These are phyloP conservation scores for Ophioninae sp. DNA, from an alignment of 2,888 invertebrate genomes.

Conservation along the genomic window DNA sequence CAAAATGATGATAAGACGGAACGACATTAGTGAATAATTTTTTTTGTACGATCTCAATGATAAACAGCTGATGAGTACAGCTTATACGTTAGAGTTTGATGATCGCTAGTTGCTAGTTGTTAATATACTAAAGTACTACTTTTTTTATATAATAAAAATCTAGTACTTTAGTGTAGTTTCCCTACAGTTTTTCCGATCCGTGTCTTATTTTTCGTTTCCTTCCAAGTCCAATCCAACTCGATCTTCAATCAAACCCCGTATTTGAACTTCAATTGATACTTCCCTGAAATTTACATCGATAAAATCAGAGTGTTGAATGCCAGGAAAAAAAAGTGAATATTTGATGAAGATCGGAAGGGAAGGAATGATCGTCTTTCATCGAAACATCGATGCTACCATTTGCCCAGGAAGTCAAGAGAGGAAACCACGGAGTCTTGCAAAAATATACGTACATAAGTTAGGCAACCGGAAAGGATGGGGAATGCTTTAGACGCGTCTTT, in stretches of 20 bases:
- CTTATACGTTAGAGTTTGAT: too few relatives aligned
- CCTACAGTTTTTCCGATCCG: too few relatives aligned
- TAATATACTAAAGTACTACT: too few relatives aligned
- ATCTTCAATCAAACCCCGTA: not conserved
- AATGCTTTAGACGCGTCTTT: slow-evolving; percentile 49
- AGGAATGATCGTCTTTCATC: slow-evolving; percentile 9
- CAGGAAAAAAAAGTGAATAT: not conserved
- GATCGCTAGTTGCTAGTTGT: too few relatives aligned
- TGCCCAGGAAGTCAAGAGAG: slow-evolving; percentile 28
- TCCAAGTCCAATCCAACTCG: not conserved
- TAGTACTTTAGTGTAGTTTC: too few relatives aligned
- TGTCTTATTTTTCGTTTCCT: too few relatives aligned
- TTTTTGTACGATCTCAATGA: too few relatives aligned
- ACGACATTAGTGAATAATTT: too few relatives aligned
- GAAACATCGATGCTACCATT: slow-evolving; percentile 25
- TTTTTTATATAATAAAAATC: too few relatives aligned
- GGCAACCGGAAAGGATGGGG: slow-evolving; percentile 49
- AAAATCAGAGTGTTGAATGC: not conserved
- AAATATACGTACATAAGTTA: slow-evolving; percentile 36
- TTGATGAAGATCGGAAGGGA: not conserved
- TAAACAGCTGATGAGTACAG: too few relatives aligned
- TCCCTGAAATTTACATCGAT: too few relatives aligned
- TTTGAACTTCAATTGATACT: not conserved
- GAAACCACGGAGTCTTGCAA: slow-evolving; percentile 33
- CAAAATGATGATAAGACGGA: too few relatives aligned